Percentiles rank a stretch among this genome's conserved stretches.
These are phyloP conservation scores for Drosophila lowei DNA, from an alignment of 1,140 invertebrate species.

Conservation along the genomic window DNA sequence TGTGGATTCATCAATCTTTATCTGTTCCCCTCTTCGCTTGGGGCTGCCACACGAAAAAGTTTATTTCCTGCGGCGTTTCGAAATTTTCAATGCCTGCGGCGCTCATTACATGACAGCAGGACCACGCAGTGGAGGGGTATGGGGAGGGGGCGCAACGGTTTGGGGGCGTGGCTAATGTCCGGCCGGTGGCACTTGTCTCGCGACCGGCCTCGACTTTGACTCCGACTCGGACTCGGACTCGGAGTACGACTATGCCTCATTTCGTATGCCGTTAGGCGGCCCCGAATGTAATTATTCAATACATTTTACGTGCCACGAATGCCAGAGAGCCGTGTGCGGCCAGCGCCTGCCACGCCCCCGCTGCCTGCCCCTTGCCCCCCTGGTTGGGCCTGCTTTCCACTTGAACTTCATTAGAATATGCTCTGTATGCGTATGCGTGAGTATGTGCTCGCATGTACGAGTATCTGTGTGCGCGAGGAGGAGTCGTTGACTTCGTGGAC, in stretches of 20 bases:
- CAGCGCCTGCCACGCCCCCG: conserved; percentile 44
- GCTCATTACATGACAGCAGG: conserved; percentile 60
- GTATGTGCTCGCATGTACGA: too few species aligned
- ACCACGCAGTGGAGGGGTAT: conserved; percentile 7
- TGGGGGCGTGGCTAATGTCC: conserved; percentile 51
- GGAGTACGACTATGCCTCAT: conserved; percentile 34
- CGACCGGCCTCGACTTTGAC: conserved; percentile 16
- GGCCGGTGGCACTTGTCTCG: conserved; percentile 36
- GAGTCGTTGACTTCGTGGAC: conserved; percentile 49
- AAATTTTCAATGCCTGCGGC: conserved; percentile 61
- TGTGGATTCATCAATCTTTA: conserved; percentile 71
- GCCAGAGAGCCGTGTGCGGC: conserved; percentile 29
- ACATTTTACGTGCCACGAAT: conserved; percentile 77
- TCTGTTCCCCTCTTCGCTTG: not conserved
- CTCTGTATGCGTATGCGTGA: conserved; percentile 3
- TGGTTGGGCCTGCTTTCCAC: conserved; percentile 36
- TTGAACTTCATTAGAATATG: conserved; percentile 74
- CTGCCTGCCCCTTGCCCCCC: conserved; percentile 5
- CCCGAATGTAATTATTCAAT: conserved; percentile 79
- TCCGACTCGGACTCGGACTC: not conserved
- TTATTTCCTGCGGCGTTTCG: conserved; percentile 58
- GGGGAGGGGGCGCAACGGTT: too few species aligned
- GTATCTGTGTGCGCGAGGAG: conserved; percentile 20
- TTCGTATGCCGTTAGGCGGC: conserved; percentile 73
- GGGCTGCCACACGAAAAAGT: conserved; percentile 30